phyloP scores from a whole-genome alignment of 2,888 invertebrate genomes.

The Tiliacea aurago region DNA sequence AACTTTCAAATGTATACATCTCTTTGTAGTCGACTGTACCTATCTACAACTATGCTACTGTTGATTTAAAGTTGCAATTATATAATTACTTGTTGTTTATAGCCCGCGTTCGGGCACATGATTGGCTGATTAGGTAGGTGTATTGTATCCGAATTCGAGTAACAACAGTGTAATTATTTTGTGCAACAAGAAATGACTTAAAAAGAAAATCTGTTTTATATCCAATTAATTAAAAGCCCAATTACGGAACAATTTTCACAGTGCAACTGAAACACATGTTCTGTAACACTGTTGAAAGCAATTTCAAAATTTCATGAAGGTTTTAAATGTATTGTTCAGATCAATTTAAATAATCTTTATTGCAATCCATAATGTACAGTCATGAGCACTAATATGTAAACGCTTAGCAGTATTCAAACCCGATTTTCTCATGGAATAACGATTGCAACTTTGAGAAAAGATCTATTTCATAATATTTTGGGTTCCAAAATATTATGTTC shows the following conservation, averaged over 20 bases:
- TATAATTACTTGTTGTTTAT: neutral
- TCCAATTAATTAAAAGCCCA: slow-evolving; percentile 3
- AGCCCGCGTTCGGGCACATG: neutral
- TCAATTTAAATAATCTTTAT: too few relatives aligned
- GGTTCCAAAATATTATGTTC: too few relatives aligned
- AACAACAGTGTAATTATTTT: neutral
- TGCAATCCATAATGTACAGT: too few relatives aligned
- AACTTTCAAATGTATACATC: too few relatives aligned
- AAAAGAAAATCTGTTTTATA: neutral
- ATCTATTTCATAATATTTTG: too few relatives aligned
- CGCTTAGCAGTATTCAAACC: too few relatives aligned
- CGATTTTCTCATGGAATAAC: too few relatives aligned
- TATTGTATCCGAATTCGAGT: neutral
- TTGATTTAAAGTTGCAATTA: neutral
- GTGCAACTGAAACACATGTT: neutral
- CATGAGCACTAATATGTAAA: too few relatives aligned
- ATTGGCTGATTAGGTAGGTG: neutral
- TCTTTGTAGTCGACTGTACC: too few relatives aligned
- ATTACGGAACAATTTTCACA: slow-evolving; percentile 11
- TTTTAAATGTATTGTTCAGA: neutral
- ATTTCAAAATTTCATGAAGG: neutral
- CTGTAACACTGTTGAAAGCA: slow-evolving; percentile 5
- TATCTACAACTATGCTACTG: neutral
- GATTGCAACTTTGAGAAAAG: too few relatives aligned
- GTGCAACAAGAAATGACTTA: neutral